Percentiles rank a stretch among this genome's conserved stretches.
phyloP scores from a whole-genome alignment of 2,113 vertebrate species.

The Mormyrus lacerda region DNA sequence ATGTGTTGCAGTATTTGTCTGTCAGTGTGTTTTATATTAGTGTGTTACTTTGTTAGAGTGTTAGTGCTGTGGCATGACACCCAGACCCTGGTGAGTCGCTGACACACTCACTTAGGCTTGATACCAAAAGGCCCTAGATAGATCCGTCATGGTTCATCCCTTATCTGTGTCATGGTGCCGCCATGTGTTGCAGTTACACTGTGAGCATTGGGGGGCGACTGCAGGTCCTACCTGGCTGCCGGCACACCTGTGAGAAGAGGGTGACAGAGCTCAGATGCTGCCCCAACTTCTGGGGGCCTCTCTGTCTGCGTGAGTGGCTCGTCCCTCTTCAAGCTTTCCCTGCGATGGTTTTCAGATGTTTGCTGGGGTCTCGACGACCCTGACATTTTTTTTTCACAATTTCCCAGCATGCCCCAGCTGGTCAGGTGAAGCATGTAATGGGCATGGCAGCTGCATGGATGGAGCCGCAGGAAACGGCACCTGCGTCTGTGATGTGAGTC shows the following conservation, averaged over 20 bases:
- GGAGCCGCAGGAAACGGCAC: conserved; percentile 77
- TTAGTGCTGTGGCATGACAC: background rate
- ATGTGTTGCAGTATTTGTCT: no score
- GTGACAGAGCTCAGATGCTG: conserved; percentile 68
- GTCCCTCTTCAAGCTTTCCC: background rate
- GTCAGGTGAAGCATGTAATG: conserved; percentile 65
- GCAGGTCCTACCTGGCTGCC: conserved; percentile 65
- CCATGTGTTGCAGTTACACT: conserved; percentile 60
- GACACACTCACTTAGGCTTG: background rate
- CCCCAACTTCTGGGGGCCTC: conserved; percentile 72
- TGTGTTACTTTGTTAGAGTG: background rate
- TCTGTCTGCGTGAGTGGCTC: conserved; percentile 69
- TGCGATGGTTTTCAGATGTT: background rate
- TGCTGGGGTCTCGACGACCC: background rate
- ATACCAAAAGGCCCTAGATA: background rate
- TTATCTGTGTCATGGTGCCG: background rate
- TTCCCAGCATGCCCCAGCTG: conserved; percentile 77
- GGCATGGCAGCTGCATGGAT: conserved; percentile 72
- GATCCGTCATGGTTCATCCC: background rate
- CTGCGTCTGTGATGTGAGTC: conserved; percentile 78
- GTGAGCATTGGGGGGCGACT: conserved; percentile 61
- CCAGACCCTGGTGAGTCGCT: background rate
- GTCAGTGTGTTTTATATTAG: background rate
- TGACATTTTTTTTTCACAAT: conserved; percentile 16
- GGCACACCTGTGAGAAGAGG: conserved; percentile 58